Evolutionary conservation across 92 coral and sea anemone species (phyloP), one percentile per base, ranked within the genome.

Genomic region (Plumapathes pennacea): DNA sequence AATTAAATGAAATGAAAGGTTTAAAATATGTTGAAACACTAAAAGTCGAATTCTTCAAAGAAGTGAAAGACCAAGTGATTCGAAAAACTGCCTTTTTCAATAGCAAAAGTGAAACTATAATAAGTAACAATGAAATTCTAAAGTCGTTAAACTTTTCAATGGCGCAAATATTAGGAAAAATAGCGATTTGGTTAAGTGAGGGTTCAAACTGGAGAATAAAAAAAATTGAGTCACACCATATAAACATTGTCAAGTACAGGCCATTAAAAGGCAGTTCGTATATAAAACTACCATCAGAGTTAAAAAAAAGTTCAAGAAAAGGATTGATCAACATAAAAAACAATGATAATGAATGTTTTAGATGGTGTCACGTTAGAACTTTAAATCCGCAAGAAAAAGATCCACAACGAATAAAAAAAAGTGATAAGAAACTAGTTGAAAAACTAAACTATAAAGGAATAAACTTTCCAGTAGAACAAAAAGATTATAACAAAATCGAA

Each of bases 301-400:
- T 71, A 12, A 17, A 32, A 60, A 59, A 71, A 15, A 22, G 50
- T n/a, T n/a, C n/a, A n/a, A n/a, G n/a, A n/a, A 65, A 65, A 20
- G 73, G 73, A 18, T 32, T 65, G 18, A 37, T 65, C 5, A 65
- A 65, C 21, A 51, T 65, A 15, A 52, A 47, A 41, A 63, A 63
- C 28, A 21, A 63, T 12, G 61, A 63, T 47, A 31, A 48, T 32
- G 38, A 63, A 25, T 63, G 71, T 13, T 65, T 65, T 22, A 65
- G 73, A 51, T 65, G 64, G 63, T 65, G 63, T 65, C 73, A 65
- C n/a, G 40, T 66, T n/a, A 0, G 74, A 25, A 51, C 37, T 12
- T 25, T 66, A 2, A 51, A 66, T 10, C 74, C 64, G 12, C 64
- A 66, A 53, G 53, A 66, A 0, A 66, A 53, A 10, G 0, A 54